Percentiles rank a stretch among this genome's conserved stretches.
Conservation (phyloP, 2,888 invertebrate genomes). For the Phortica magna region DNA sequence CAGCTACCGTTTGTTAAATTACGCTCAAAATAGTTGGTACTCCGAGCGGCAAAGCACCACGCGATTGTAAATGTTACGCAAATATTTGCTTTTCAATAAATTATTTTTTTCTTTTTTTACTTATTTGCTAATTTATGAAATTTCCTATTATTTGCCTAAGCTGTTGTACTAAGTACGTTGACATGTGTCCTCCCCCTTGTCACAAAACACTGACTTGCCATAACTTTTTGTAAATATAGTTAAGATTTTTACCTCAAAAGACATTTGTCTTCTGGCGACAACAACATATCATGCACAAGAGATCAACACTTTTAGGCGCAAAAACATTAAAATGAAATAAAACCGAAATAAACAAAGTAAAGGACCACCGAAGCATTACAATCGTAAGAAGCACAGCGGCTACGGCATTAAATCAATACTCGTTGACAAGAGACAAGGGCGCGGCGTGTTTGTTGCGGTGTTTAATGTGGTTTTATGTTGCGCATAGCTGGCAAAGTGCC, state of each 20-base stretch:
- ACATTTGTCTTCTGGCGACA: slow-evolving; percentile 33
- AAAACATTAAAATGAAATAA: background rate
- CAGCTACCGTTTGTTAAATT: background rate
- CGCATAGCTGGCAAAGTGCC: slow-evolving; percentile 58
- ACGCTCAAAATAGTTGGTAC: background rate
- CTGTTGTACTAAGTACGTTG: slow-evolving; percentile 48
- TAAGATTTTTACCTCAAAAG: slow-evolving; percentile 1
- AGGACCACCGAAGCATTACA: background rate
- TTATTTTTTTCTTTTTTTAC: background rate
- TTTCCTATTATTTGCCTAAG: slow-evolving; percentile 38
- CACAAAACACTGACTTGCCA: background rate
- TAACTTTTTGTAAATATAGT: background rate
- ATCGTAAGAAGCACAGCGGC: background rate
- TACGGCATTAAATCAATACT: slow-evolving; percentile 17
- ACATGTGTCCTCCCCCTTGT: slow-evolving; percentile 39
- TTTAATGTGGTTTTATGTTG: slow-evolving; percentile 52
- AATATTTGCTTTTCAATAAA: slow-evolving; percentile 3
- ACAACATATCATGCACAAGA: background rate
- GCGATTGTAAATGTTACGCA: background rate
- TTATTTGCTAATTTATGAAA: background rate
- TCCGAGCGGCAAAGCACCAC: background rate
- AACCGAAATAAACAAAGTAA: too few relatives aligned
- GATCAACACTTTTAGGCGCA: slow-evolving; percentile 33
- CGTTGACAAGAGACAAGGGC: slow-evolving; percentile 25
- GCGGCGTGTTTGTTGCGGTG: slow-evolving; percentile 32